Evolutionary conservation across 92 coral and sea anemone genomes (phyloP).

Genomic region (Desmophyllum pertusum): DNA sequence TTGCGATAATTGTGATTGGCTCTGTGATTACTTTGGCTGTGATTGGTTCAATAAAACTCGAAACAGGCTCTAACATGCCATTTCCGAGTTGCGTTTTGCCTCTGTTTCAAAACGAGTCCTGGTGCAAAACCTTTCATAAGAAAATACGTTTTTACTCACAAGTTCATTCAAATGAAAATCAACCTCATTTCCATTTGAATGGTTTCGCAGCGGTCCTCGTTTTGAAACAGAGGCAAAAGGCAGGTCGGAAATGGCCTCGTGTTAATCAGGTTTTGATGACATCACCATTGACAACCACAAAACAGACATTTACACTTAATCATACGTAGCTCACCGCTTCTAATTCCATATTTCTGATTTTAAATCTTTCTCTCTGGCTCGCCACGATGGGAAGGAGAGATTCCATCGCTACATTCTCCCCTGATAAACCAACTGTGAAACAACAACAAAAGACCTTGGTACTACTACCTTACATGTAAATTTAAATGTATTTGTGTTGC

Average conservation of each 20-base stretch:
- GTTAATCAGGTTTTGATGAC: neutral
- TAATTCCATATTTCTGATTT: constrained; percentile 90
- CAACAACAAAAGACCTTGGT: neutral
- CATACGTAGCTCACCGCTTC: constrained; percentile 89
- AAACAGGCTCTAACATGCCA: too few species aligned
- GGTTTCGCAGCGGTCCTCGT: too few species aligned
- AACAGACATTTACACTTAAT: neutral
- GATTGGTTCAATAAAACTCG: too few species aligned
- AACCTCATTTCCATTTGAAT: too few species aligned
- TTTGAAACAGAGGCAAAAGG: too few species aligned
- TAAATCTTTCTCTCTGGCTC: constrained; percentile 95
- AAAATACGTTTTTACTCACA: too few species aligned
- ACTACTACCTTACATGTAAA: too few species aligned
- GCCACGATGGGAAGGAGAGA: constrained; percentile 95
- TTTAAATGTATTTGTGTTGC: too few species aligned
- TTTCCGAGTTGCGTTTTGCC: neutral
- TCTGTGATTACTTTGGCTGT: neutral
- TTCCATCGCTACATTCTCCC: constrained; percentile 73
- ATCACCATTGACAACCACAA: neutral
- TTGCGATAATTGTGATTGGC: neutral
- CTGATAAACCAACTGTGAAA: constrained; percentile 22
- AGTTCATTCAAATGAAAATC: too few species aligned
- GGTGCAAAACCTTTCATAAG: too few species aligned
- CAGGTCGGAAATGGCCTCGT: too few species aligned
- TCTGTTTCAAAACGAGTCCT: too few species aligned